Base-by-base conservation (phyloP, 2,113 vertebrate species). In the Verasper variegatus region DNA sequence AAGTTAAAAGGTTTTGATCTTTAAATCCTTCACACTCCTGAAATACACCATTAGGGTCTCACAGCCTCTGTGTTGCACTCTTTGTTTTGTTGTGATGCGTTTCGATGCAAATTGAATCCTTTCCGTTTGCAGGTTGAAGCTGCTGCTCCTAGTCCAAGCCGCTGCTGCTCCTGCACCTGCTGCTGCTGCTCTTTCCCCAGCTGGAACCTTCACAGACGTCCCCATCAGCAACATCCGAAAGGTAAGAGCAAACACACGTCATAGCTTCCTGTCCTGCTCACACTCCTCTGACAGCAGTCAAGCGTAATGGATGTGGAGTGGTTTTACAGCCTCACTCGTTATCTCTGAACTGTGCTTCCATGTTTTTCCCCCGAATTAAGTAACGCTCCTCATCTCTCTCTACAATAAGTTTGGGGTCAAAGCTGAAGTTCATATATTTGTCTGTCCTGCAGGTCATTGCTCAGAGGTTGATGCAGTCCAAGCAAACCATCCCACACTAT, bases 401-500 rank as follows among this genome's bases (percentile, higher is more conserved):
- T 24, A 13, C 18, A 51, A 77, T 84, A 26, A 60, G 55, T 78
- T 62, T 68, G 35, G 58, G 57, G 75, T 76, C 62, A 75, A 78
- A 79, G 61, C 74, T 84, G 47, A 85, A 62, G 26, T 74, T 56
- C 60, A 45, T 49, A 27, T 71, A 27, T 86, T 26, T n/a, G 7
- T 85, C 23, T 81, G 26, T 78, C 68, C 69, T 58, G 31, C 88
- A 99, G 98, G 97, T 99, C 68, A 99, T 99, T 47, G 98, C 98
- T 73, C 98, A 99, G 94, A 95, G 97, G 77, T 80, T 99, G 92
- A 96, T 99, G 95, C 97, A 96, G 72, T 99, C 98, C 56, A 99
- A 99, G 64, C 98, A 99, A 90, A 99, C 97, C 1, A 97, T 99
- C 95, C 98, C 98, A 88, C 98, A 99, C 92, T 99, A 99, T 85